A percentile compares a stretch with the other conserved stretches of the same genome.
These are phyloP conservation scores for Ennomos quercinarius DNA, from an alignment of 2,888 invertebrate species.

Conservation along the genomic window DNA sequence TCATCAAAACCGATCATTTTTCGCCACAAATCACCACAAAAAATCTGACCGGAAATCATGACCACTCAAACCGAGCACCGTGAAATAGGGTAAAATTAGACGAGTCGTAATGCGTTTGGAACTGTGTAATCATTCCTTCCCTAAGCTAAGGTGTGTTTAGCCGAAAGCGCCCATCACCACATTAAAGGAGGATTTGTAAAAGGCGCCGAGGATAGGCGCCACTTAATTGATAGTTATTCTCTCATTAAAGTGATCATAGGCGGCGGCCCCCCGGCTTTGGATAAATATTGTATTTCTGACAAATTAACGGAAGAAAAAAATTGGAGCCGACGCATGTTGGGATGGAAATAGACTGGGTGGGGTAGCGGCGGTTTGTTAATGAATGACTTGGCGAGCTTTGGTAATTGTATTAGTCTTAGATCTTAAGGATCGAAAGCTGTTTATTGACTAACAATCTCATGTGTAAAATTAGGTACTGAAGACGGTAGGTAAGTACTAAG, in stretches of 20 bases:
- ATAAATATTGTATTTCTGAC: constrained; percentile 80
- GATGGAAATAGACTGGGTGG: constrained; percentile 27
- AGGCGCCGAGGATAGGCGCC: constrained; percentile 65
- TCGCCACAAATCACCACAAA: constrained; percentile 37
- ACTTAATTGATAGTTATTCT: constrained; percentile 76
- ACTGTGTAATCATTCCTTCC: constrained; percentile 29
- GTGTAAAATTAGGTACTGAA: no score
- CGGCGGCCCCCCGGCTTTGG: constrained; percentile 59
- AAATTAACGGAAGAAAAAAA: constrained; percentile 74
- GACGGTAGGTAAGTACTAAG: no score
- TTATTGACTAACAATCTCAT: no score
- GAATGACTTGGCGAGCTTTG: constrained; percentile 19
- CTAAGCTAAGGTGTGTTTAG: constrained; percentile 33
- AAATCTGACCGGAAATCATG: constrained; percentile 29
- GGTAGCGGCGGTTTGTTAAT: constrained; percentile 8
- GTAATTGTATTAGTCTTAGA: constrained; percentile 15
- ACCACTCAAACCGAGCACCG: constrained; percentile 27
- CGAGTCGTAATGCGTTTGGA: constrained; percentile 8
- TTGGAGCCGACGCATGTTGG: constrained; percentile 16
- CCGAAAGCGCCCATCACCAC: constrained; percentile 38
- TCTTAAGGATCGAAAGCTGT: not conserved
- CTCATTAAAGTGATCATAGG: constrained; percentile 69
- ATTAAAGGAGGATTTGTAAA: constrained; percentile 49
- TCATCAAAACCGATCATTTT: constrained; percentile 38
- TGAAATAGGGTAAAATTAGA: constrained; percentile 37